Evolutionary conservation across 2,113 vertebrate genomes (phyloP).

Genomic region (Nymphicus hollandicus): DNA sequence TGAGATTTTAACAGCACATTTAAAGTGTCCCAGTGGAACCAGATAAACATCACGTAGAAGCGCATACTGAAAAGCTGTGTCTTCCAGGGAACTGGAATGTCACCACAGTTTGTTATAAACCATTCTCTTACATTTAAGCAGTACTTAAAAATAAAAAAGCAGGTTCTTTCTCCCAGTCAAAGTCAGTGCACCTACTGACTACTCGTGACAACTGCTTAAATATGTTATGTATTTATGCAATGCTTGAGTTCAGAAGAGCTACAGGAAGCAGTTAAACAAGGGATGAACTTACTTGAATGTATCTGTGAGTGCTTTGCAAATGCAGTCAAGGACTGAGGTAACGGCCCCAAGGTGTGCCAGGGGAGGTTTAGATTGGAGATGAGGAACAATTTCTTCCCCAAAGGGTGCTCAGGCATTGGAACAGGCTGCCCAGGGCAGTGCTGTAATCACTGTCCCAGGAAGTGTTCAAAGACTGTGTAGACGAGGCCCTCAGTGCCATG

Average conservation of each 20-base stretch:
- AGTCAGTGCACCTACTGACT: neutral
- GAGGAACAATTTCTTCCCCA: neutral
- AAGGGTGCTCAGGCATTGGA: neutral
- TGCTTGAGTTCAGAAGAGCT: neutral
- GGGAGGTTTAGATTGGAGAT: neutral
- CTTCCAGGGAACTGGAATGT: neutral
- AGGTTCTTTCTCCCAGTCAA: neutral
- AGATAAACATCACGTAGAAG: neutral
- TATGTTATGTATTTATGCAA: neutral
- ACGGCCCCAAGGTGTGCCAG: neutral
- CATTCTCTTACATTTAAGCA: neutral
- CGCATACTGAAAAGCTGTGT: neutral
- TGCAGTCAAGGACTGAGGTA: neutral
- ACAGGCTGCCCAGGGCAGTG: neutral
- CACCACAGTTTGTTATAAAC: neutral
- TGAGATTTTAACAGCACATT: neutral
- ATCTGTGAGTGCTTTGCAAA: neutral
- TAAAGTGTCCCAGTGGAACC: neutral
- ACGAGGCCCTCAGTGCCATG: neutral
- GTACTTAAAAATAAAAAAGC: neutral
- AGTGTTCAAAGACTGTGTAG: neutral
- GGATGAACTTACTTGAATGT: neutral
- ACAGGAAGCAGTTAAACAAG: neutral
- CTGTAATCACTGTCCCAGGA: neutral
- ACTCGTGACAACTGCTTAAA: neutral